Evolutionary conservation across 1,140 invertebrate genomes (phyloP).

Genomic region (Patella vulgata): DNA sequence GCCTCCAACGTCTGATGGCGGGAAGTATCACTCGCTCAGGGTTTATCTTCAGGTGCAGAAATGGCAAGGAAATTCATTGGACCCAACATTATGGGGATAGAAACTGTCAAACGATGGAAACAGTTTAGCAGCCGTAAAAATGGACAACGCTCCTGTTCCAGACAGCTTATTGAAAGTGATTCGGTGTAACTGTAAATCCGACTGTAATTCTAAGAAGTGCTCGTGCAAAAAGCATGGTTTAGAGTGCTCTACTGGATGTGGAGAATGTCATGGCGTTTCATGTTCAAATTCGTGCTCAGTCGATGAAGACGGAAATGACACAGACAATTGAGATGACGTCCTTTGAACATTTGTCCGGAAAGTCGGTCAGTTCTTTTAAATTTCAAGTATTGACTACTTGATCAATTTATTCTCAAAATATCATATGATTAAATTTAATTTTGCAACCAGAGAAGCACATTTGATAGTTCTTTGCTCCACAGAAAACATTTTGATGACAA

Average conservation of each 20-base stretch:
- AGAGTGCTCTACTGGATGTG: constrained; percentile 25
- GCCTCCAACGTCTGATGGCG: constrained; percentile 17
- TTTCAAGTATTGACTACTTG: too few species aligned
- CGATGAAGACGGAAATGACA: too few species aligned
- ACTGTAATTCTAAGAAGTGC: constrained; percentile 35
- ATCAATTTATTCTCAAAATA: too few species aligned
- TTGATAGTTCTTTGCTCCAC: too few species aligned
- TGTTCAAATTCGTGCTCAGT: constrained; percentile 22
- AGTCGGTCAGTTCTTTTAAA: too few species aligned
- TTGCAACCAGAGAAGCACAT: too few species aligned
- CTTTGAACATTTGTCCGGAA: too few species aligned
- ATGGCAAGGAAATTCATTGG: constrained; percentile 8
- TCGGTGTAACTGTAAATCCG: constrained; percentile 34
- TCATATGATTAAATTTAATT: too few species aligned
- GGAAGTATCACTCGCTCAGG: constrained; percentile 10
- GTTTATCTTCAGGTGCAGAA: constrained; percentile 16
- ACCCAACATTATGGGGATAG: constrained; percentile 33
- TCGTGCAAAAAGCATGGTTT: constrained; percentile 30
- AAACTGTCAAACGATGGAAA: constrained; percentile 7
- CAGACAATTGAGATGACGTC: too few species aligned
- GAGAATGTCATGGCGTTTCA: constrained; percentile 26
- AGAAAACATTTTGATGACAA: too few species aligned
- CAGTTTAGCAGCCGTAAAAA: constrained; percentile 18
- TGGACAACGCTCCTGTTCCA: constrained; percentile 24
- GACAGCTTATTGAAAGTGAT: constrained; percentile 25